Base-by-base conservation (phyloP, 1,140 invertebrate genomes). In the Cyrtorhinus lividipennis region DNA sequence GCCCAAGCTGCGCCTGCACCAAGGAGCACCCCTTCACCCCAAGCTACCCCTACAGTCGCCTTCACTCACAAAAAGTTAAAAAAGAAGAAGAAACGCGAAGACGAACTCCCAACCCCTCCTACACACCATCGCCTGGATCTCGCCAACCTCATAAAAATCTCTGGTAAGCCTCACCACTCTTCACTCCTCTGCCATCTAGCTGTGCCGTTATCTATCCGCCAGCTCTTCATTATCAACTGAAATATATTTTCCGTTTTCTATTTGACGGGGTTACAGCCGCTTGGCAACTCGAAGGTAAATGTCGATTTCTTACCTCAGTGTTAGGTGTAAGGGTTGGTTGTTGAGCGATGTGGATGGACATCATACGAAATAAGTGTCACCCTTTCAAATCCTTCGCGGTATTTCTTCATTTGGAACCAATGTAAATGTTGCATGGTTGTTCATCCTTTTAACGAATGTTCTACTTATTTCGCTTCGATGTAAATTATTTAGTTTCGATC, bases 121-220 rank as follows among this genome's bases (percentile, higher is more conserved):
- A 53, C 48, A 5, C 48, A 53, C 18, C 48, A 53, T 20, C 74
- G 76, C 61, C 66, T 80, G 20, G 78, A 80, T 68, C 71, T 80
- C 58, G 77, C 77, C 26, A 79, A 75, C 69, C 76, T 80, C 20
- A 80, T 80, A 72, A 79, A 79, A 67, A 75, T 80, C 62, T 79
- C 78, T 1, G 78, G 78, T 64, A 76, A 63, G 25, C 59, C 53
- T 12, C 53, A n/a, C n/a, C n/a, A n/a, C n/a, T n/a, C n/a, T n/a
- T n/a, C n/a, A n/a, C n/a, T n/a, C n/a, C 1, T 53, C 45, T 63
- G 59, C 2, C 46, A 44, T 48, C 46, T 48, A 3, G 3, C 2
- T 20, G 23, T 20, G 46, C 23, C 23, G 23, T 48, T 48, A 48
- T 48, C 46, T 48, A n/a, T 48, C 46, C 18, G 23, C 23, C n/a